Evolutionary conservation across 2,888 invertebrate genomes (phyloP).

Genomic region (Drosophila nr. perissopoda): DNA sequence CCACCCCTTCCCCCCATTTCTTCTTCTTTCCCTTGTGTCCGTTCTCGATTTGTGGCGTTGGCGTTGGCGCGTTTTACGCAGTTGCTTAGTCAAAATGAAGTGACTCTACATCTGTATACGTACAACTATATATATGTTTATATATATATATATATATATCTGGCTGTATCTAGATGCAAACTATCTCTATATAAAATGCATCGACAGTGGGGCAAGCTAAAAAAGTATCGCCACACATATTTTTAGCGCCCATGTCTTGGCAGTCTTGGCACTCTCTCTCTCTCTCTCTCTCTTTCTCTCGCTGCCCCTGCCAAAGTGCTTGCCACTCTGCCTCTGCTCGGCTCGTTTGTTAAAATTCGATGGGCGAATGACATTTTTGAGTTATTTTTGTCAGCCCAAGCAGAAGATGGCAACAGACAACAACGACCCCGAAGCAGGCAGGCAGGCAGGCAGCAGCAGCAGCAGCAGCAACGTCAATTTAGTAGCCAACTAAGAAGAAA

Average conservation of each 20-base stretch:
- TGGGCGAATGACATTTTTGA: slow-evolving; percentile 83
- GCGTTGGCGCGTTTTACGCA: slow-evolving; percentile 78
- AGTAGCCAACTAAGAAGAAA: slow-evolving; percentile 40
- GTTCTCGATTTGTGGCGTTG: slow-evolving; percentile 62
- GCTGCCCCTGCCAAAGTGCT: neutral
- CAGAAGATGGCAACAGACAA: slow-evolving; percentile 45
- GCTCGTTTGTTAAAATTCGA: slow-evolving; percentile 82
- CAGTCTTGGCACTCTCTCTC: slow-evolving; percentile 34
- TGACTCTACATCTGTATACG: slow-evolving; percentile 29
- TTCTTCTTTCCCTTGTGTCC: slow-evolving; percentile 15
- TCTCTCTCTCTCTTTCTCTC: slow-evolving; percentile 1
- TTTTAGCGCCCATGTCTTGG: slow-evolving; percentile 74
- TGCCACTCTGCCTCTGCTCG: slow-evolving; percentile 13
- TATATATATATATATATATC: slow-evolving; percentile 2
- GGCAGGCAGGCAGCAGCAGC: neutral
- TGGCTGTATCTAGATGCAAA: slow-evolving; percentile 57
- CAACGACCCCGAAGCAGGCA: slow-evolving; percentile 13
- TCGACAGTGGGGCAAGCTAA: slow-evolving; percentile 72
- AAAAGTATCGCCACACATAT: slow-evolving; percentile 70
- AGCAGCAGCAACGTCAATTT: slow-evolving; percentile 44
- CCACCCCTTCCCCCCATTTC: neutral
- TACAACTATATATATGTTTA: slow-evolving; percentile 8
- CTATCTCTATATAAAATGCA: slow-evolving; percentile 70
- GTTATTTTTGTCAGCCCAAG: slow-evolving; percentile 77
- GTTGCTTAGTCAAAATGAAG: slow-evolving; percentile 75